phyloP scores from a whole-genome alignment of 2,113 vertebrate genomes.

The Aleadryas rufinucha region DNA sequence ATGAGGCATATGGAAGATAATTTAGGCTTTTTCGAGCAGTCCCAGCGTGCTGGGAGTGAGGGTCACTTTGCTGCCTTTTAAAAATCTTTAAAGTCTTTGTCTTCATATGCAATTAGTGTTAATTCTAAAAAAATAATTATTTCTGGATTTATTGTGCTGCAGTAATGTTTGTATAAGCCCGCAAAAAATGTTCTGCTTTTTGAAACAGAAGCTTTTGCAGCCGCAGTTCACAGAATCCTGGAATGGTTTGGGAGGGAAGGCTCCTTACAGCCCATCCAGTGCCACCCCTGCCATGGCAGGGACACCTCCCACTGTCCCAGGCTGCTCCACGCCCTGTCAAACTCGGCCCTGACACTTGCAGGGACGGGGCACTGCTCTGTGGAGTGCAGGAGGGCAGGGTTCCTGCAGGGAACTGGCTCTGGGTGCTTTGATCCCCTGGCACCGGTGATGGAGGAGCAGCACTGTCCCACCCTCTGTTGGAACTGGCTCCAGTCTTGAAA shows the following conservation, averaged over 20 bases:
- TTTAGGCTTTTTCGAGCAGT: not conserved
- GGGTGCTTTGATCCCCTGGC: not conserved
- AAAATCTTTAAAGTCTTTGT: not conserved
- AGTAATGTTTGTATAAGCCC: not conserved
- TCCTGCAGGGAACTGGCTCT: not conserved
- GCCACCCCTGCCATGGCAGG: not conserved
- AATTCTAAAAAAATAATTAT: not conserved
- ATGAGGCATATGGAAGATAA: not conserved
- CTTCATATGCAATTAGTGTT: not conserved
- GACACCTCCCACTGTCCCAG: rapidly evolving
- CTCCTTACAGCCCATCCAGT: not conserved
- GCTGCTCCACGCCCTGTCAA: rapidly evolving
- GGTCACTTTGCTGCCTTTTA: not conserved
- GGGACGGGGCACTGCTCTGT: not conserved
- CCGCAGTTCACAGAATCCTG: rapidly evolving
- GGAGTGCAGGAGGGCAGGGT: not conserved
- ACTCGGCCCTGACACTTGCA: rapidly evolving
- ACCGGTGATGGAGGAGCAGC: not conserved
- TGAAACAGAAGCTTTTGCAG: not conserved
- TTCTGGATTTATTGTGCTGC: not conserved
- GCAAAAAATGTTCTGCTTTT: not conserved
- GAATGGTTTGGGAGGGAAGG: not conserved
- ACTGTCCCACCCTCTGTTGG: not conserved
- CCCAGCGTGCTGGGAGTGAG: not conserved
- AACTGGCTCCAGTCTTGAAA: not conserved